Evolutionary conservation across 2,113 vertebrate genomes (phyloP).

Genomic region (Apteryx owenii): DNA sequence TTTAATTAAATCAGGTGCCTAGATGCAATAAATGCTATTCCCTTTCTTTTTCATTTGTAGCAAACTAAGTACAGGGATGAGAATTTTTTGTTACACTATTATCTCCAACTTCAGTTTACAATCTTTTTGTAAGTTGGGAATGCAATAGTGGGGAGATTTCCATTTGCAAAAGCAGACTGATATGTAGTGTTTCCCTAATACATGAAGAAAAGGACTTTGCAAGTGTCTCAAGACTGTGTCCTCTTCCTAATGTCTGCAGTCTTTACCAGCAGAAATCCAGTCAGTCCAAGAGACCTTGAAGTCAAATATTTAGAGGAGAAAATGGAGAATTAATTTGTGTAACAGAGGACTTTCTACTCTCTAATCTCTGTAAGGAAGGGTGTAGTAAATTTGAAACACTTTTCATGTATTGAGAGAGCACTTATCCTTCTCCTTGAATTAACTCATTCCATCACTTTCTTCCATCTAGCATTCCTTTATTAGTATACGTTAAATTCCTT

Average conservation of each 20-base stretch:
- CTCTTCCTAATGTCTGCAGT: background rate
- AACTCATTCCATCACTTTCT: background rate
- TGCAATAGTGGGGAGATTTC: background rate
- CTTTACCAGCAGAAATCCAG: background rate
- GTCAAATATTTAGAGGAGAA: conserved; percentile 3
- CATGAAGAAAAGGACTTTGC: background rate
- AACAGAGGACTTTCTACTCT: background rate
- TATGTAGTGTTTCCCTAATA: background rate
- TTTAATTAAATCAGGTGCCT: background rate
- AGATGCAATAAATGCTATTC: background rate
- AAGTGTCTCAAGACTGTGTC: background rate
- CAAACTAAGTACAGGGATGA: background rate
- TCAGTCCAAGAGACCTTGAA: background rate
- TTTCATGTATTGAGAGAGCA: background rate
- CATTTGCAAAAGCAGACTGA: background rate
- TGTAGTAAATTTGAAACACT: background rate
- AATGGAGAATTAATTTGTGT: background rate
- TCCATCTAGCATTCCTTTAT: background rate
- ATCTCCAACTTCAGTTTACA: background rate
- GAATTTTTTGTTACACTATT: background rate
- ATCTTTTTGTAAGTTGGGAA: background rate
- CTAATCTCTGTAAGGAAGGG: background rate
- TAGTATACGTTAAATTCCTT: background rate
- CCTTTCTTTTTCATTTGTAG: background rate
- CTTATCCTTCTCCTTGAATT: background rate